Percentiles rank a stretch among this genome's conserved stretches.
phyloP scores from a whole-genome alignment of 2,113 vertebrate species.

The Mohoua ochrocephala region DNA sequence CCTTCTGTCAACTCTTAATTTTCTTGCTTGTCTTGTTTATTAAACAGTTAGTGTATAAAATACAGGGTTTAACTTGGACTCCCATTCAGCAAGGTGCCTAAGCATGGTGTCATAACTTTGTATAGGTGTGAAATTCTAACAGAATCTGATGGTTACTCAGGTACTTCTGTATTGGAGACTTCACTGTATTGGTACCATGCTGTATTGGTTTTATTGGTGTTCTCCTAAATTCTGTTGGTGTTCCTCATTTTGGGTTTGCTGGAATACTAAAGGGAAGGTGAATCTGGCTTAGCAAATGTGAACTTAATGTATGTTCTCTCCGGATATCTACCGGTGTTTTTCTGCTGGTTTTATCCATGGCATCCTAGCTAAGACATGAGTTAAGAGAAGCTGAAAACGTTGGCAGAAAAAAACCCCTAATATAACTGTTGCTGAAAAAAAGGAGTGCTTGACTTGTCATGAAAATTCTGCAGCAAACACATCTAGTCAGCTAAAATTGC shows the following conservation, averaged over 20 bases:
- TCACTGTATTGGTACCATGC: not conserved
- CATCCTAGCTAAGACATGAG: not conserved
- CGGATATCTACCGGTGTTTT: not conserved
- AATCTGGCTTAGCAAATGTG: not conserved
- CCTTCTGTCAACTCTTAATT: not conserved
- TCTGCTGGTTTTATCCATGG: not conserved
- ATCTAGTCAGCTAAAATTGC: conserved; percentile 91
- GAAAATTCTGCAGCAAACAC: conserved; percentile 79
- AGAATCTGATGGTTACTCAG: not conserved
- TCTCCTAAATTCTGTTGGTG: not conserved
- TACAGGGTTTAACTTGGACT: not conserved
- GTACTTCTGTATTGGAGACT: not conserved
- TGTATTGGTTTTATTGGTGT: not conserved
- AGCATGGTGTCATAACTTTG: not conserved
- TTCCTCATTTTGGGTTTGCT: not conserved
- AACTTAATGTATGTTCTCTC: not conserved
- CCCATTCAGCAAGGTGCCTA: not conserved
- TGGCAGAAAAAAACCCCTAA: not conserved
- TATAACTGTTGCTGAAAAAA: not conserved
- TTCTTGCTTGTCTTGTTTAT: not conserved
- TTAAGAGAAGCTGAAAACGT: not conserved
- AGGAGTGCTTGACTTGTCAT: conserved; percentile 65
- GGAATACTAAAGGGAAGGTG: not conserved
- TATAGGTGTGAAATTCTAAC: not conserved
- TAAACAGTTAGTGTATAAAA: not conserved